Percentiles rank a stretch among this genome's conserved stretches.
Conservation (phyloP, 2,113 vertebrate genomes). For the Gymnorhina tibicen region DNA sequence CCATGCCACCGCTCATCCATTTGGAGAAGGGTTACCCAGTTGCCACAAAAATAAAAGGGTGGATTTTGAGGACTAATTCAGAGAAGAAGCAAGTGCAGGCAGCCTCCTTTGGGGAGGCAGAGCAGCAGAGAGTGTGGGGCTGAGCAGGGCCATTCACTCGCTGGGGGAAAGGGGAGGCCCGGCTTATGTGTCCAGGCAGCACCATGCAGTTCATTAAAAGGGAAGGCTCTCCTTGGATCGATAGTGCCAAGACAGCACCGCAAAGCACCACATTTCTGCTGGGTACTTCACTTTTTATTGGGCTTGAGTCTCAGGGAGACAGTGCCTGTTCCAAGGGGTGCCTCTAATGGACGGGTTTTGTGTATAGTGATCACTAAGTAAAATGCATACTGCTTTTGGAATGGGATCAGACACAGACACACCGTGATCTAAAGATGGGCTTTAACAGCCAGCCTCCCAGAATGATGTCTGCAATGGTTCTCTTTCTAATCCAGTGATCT, state of each 20-base stretch:
- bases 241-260: rapidly evolving
- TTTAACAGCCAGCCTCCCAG: background rate
- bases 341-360: rapidly evolving
- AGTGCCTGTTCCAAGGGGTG: rapidly evolving
- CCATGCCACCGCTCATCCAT: background rate
- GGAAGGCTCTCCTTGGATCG: background rate
- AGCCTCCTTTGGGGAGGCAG: background rate
- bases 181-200: rapidly evolving
- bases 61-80: background rate
- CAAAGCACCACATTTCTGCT: rapidly evolving
- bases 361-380: rapidly evolving
- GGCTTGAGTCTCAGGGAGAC: background rate
- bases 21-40: background rate
- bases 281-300: rapidly evolving
- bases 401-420: rapidly evolving
- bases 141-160: rapidly evolving
- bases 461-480: rapidly evolving
- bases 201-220: rapidly evolving
- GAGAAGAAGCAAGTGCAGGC: background rate
- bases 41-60: background rate
- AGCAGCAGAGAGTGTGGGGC: rapidly evolving
- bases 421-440: rapidly evolving
- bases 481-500: background rate
- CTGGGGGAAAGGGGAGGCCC: rapidly evolving
- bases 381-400: rapidly evolving